Evolutionary conservation across 2,113 vertebrate genomes (phyloP), one percentile per base, ranked within the genome.

Genomic region (Gallinago paraguaiae): DNA sequence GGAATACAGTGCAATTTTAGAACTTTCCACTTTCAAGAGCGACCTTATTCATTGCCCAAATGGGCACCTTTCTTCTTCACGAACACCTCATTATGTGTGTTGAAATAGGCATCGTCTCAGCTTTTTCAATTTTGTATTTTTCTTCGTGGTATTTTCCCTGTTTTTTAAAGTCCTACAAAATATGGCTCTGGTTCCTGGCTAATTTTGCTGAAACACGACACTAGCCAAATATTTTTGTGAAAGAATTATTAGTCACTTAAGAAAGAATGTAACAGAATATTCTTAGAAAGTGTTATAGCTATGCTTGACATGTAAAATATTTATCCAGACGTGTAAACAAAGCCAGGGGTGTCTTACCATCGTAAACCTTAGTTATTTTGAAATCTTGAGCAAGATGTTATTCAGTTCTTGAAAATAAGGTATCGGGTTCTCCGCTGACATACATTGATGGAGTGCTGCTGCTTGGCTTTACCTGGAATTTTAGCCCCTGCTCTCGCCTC

Each of bases 271-370:
- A 33, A 81, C 31, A 31, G 43, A 91, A 48, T 94, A 93, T 95
- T 96, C 93, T 94, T 96, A 93, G 96, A 97, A 96, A 96, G 96
- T 78, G 72, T 88, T 75, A 41, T 28, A 71, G 25, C 82, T 84
- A 16, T 50, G 50, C 64, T 64, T 79, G 56, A 67, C 53, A 10
- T 56, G 76, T 90, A 31, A 78, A 92, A 86, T 90, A 82, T 92
- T 92, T 80, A 90, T 35, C 77, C 77, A 93, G 72, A 30, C 83
- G 2, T 68, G 91, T 87, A 71, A 94, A 93, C 93, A 97, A 70
- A 93, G 45, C 76, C 6, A 11, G 76, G 45, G 35, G 33, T 75
- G 64, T 79, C 78, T 51, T 92, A 17, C 88, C 39, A 8, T 46
- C 7, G 4, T 64, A 56, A 86, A 51, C 87, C 28, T 18, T 10